Percentiles rank a stretch among this genome's conserved stretches.
phyloP scores from a whole-genome alignment of 2,113 vertebrate species.

The Cyprinodon tularosa region DNA sequence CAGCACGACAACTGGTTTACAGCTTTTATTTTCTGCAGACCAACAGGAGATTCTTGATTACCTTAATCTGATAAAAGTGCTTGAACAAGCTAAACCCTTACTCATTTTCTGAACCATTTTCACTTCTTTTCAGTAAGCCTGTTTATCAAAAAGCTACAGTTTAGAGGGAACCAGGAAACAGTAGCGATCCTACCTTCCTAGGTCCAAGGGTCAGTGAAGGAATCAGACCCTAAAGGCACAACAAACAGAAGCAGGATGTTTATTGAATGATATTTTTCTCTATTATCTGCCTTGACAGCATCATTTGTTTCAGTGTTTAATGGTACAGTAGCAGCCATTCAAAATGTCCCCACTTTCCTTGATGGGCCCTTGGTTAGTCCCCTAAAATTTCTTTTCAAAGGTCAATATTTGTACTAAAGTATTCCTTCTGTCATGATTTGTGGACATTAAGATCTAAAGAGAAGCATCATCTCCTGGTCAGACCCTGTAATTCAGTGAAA shows the following conservation, averaged over 20 bases:
- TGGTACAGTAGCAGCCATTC: not conserved
- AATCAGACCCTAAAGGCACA: not conserved
- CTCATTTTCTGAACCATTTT: not conserved
- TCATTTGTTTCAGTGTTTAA: not conserved
- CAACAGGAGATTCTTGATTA: conserved; percentile 15
- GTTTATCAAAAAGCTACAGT: not conserved
- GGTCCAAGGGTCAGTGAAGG: not conserved
- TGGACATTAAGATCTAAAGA: too few relatives aligned
- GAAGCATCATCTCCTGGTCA: too few relatives aligned
- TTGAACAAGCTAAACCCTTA: conserved; percentile 18
- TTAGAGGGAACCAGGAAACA: too few relatives aligned
- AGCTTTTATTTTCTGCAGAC: conserved; percentile 34
- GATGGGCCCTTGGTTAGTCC: too few relatives aligned
- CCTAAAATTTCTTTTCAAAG: too few relatives aligned
- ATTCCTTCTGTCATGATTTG: too few relatives aligned
- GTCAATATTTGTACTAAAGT: too few relatives aligned
- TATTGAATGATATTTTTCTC: not conserved
- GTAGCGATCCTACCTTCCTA: too few relatives aligned
- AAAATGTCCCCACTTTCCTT: too few relatives aligned
- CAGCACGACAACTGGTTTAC: conserved; percentile 22
- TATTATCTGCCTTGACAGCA: not conserved
- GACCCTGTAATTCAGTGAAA: too few relatives aligned
- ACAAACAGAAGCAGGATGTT: not conserved
- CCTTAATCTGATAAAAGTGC: conserved; percentile 30
- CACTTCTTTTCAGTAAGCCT: not conserved